phyloP scores from a whole-genome alignment of 2,113 vertebrate species.

The Labeo catla region DNA sequence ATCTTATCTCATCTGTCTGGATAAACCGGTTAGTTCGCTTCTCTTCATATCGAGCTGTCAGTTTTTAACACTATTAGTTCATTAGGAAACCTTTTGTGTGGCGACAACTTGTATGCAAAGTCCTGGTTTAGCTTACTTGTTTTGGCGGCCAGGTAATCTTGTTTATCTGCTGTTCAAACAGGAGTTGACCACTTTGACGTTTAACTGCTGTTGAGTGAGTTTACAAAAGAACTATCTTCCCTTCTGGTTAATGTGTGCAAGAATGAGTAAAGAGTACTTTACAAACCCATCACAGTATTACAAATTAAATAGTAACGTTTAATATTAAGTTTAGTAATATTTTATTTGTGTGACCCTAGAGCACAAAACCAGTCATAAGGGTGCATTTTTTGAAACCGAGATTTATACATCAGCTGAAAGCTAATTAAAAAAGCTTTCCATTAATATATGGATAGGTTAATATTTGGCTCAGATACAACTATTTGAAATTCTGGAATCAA shows the following conservation, averaged over 20 bases:
- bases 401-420: too few relatives aligned
- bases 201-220: neutral
- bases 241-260: constrained; percentile 26
- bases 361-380: too few relatives aligned
- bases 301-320: too few relatives aligned
- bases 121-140: neutral
- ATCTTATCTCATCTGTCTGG: constrained; percentile 9
- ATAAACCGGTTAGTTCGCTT: constrained; percentile 71
- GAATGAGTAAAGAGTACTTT: neutral
- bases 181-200: neutral
- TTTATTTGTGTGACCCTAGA: neutral
- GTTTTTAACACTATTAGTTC: neutral
- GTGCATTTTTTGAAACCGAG: too few relatives aligned
- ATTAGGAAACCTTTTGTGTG: neutral
- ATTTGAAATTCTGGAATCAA: too few relatives aligned
- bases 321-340: neutral
- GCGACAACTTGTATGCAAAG: neutral
- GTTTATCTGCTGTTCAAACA: constrained; percentile 25
- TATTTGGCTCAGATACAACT: too few relatives aligned
- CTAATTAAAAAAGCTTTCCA: too few relatives aligned
- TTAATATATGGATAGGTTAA: too few relatives aligned
- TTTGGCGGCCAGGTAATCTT: neutral
- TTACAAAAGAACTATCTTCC: neutral
- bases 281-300: neutral
- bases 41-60: neutral